phyloP scores from a whole-genome alignment of 2,113 vertebrate genomes.

The Podarcis muralis region DNA sequence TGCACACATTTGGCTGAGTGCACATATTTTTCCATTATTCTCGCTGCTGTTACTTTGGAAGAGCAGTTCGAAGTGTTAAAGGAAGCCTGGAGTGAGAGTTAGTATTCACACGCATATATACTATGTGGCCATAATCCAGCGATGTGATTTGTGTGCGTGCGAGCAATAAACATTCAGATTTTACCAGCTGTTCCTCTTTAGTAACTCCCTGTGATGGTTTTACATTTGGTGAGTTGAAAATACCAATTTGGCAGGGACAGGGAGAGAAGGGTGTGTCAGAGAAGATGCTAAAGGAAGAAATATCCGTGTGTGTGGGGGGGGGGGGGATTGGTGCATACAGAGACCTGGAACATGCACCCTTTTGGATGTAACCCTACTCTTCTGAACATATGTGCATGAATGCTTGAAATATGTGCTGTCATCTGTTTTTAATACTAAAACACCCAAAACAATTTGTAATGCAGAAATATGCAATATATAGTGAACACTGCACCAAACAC shows the following conservation, averaged over 20 bases:
- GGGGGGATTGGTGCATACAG: not conserved
- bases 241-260: not conserved
- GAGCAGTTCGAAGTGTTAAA: slow-evolving; percentile 47
- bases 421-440: slow-evolving; percentile 72
- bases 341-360: not conserved
- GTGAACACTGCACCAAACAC: slow-evolving; percentile 62
- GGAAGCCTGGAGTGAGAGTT: slow-evolving; percentile 31
- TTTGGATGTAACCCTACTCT: slow-evolving; percentile 14
- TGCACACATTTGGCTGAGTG: slow-evolving; percentile 53
- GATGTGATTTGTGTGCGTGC: not conserved
- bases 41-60: slow-evolving; percentile 50
- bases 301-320: not conserved
- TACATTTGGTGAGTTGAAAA: slow-evolving; percentile 1
- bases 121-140: slow-evolving; percentile 4
- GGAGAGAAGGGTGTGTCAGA: not conserved
- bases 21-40: slow-evolving; percentile 32
- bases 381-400: slow-evolving; percentile 39
- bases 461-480: slow-evolving; percentile 56
- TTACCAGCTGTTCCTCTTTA: slow-evolving; percentile 34
- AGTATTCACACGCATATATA: slow-evolving; percentile 38
- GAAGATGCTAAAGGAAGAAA: not conserved
- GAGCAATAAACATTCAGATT: slow-evolving; percentile 2
- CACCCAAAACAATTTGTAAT: slow-evolving; percentile 62
- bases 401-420: slow-evolving; percentile 39
- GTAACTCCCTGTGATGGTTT: slow-evolving; percentile 2